phyloP scores from a whole-genome alignment of 1,140 invertebrate genomes.

The Coptotermes formosanus region DNA sequence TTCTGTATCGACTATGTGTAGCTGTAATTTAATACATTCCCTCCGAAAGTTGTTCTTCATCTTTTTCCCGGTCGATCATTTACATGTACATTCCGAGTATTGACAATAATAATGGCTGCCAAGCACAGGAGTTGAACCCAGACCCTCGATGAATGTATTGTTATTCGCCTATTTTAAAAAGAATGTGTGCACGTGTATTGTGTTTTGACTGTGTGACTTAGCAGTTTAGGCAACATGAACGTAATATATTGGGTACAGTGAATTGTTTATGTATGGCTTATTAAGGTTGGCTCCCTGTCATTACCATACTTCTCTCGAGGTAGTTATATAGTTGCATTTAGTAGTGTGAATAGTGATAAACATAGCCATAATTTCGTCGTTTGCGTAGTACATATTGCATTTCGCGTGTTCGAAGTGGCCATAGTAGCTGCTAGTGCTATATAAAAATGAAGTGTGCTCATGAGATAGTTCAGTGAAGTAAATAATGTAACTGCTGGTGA shows the following conservation, averaged over 20 bases:
- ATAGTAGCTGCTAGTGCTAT: background rate
- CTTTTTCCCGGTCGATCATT: slow-evolving; percentile 18
- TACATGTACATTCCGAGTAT: slow-evolving; percentile 9
- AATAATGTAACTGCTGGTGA: background rate
- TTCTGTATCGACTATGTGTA: background rate
- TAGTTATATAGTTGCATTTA: background rate
- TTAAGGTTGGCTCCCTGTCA: slow-evolving; percentile 10
- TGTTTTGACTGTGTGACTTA: background rate
- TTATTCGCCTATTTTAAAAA: background rate
- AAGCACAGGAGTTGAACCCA: slow-evolving; percentile 29
- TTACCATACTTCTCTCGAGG: background rate
- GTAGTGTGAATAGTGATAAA: background rate
- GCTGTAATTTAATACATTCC: background rate
- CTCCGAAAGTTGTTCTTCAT: background rate
- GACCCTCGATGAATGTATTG: slow-evolving; percentile 21
- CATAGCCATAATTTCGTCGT: background rate
- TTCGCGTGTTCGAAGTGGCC: background rate
- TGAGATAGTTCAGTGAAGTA: background rate
- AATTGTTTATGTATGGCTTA: background rate
- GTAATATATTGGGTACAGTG: background rate
- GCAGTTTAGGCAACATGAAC: slow-evolving; percentile 13
- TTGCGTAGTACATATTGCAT: background rate
- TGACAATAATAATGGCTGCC: slow-evolving; percentile 28
- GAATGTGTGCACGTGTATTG: background rate
- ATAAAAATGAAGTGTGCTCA: background rate